Evolutionary conservation across 2,113 vertebrate genomes (phyloP), one percentile per base, ranked within the genome.

Genomic region (Lagopus muta): DNA sequence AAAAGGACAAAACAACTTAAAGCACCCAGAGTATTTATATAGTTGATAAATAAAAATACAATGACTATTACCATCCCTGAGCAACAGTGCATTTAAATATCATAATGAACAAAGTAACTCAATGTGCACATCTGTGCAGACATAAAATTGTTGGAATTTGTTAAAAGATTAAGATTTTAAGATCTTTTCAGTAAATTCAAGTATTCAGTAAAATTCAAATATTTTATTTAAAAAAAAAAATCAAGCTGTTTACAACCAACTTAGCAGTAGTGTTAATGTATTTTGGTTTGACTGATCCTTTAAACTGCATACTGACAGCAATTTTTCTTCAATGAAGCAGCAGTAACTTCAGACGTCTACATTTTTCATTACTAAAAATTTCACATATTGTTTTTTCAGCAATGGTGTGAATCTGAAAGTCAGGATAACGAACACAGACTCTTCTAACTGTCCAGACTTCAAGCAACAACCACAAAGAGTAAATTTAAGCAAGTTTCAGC

Each of bases 51-150:
- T 82, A 90, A 79, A 94, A 95, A 87, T 30, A 75, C 58, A 89
- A 82, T 65, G 36, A 57, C 80, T 72, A 83, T 48, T 72, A 90
- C 52, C 54, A 85, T 94, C 93, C 95, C 95, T 97, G 95, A 97
- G 94, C 50, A 96, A 76, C 52, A 83, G 6, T 83, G 43, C 43
- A 79, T 88, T 86, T 67, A 72, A 61, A 42, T 69, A 71, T 22
- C 30, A 7, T 18, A 32, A 73, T 32, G 76, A 92, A 82, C 21
- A 82, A 90, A 89, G 27, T 71, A 67, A 81, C 11, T 48, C 40
- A 81, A 88, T 2, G 13, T 36, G 82, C 34, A 30, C 82, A 2
- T 43, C 24, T 57, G 73, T n/a, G 25, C 34, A 86, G 57, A 40
- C 2, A 5, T n/a, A 60, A 80, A 83, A 91, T 36, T 48, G 13